Base-by-base conservation (phyloP, 2,888 invertebrate genomes). In the Drosophila barbarae region DNA sequence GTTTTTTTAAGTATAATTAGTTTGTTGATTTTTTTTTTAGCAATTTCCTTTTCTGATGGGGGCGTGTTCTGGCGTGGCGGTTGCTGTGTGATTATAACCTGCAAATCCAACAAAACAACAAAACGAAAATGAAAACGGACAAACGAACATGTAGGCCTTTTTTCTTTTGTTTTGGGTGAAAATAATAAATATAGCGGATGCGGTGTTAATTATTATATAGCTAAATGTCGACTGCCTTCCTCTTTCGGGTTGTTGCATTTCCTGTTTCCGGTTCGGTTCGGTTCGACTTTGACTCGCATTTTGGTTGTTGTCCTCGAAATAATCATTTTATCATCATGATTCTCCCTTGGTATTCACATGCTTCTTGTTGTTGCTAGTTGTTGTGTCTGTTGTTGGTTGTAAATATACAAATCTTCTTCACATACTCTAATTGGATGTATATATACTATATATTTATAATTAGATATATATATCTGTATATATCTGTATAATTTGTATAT, bases 311-410 rank as follows among this genome's bases (percentile, higher is more conserved):
- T 47, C 35, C 12, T 47, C 18, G 46, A 13, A 21, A 21, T 55
- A 36, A 55, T 66, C 64, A 66, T 47, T 50, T 61, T 66, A 64
- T 54, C 54, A 66, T 55, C 35, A 65, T 55, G 56, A 66, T 66
- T 47, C 13, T n/a, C 21, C 32, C 13, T 18, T 46, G 18, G 18
- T 32, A 13, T 49, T 42, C 36, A 30, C 30, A 23, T 42, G 5
- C 9, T 26, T 26, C 21, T 49, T 65, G 52, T 49, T 7, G 39
- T 39, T 39, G 39, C 6, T 32, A 34, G 59, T 46, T 60, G 52
- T 49, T 44, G 28, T 23, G 26, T 5, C 7, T 28, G 57, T 42
- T 47, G 35, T 26, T 38, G 49, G n/a, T 35, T 35, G 18, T 38
- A 26, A 26, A 26, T 26, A 7, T 26, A 26, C 26, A 26, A 26